Evolutionary conservation across 2,888 invertebrate species (phyloP).

Genomic region (Dynastes hyllus): DNA sequence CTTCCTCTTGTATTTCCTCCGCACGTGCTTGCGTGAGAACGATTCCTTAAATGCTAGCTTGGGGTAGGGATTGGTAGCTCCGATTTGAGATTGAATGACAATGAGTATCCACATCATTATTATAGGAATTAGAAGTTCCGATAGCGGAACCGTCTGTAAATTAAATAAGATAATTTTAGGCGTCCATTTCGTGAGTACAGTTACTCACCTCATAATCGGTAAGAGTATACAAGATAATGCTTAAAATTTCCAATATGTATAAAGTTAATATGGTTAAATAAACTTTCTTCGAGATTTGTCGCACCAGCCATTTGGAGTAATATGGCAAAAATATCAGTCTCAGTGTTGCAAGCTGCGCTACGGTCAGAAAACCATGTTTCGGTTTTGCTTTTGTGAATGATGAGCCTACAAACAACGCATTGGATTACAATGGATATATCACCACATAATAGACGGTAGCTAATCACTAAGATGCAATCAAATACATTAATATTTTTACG

Average conservation of each 20-base stretch:
- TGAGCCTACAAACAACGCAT: slow-evolving; percentile 78
- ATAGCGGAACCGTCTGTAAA: slow-evolving; percentile 75
- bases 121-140: slow-evolving; percentile 83
- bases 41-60: slow-evolving; percentile 43
- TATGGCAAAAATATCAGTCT: slow-evolving; percentile 89
- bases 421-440: too few species aligned
- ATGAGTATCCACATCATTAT: slow-evolving; percentile 83
- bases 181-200: slow-evolving; percentile 4
- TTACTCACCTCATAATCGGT: slow-evolving; percentile 61
- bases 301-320: slow-evolving; percentile 91
- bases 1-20: slow-evolving; percentile 49
- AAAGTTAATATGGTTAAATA: slow-evolving; percentile 84
- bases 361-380: slow-evolving; percentile 90
- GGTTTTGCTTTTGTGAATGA: slow-evolving; percentile 97
- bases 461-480: too few species aligned
- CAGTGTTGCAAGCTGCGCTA: slow-evolving; percentile 87
- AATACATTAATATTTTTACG: too few species aligned
- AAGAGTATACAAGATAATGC: slow-evolving; percentile 69
- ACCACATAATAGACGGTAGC: too few species aligned
- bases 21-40: slow-evolving; percentile 42
- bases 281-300: slow-evolving; percentile 87
- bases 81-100: slow-evolving; percentile 87
- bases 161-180: neutral
- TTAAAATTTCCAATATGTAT: slow-evolving; percentile 75
- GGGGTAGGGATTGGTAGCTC: slow-evolving; percentile 70